Conservation (phyloP, 2,113 vertebrate genomes). For the Sinocyclocheilus rhinocerous region DNA sequence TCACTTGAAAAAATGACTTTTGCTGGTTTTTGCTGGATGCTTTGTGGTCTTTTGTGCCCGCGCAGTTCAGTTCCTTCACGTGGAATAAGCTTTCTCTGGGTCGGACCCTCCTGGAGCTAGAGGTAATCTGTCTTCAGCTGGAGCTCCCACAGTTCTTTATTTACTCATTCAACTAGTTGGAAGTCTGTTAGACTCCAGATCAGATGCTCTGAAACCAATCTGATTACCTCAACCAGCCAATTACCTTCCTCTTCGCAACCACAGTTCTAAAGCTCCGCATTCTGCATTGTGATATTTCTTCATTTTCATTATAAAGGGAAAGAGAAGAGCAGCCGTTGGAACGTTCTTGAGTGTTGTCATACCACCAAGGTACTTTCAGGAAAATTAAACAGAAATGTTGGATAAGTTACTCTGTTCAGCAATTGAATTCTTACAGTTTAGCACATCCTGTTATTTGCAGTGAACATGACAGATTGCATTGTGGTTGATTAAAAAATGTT, state of each 20-base stretch:
- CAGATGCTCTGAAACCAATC: slow-evolving; percentile 86
- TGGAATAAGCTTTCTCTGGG: slow-evolving; percentile 83
- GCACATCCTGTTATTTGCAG: neutral
- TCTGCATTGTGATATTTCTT: slow-evolving; percentile 7
- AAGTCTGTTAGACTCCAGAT: slow-evolving; percentile 86
- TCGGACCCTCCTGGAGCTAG: slow-evolving; percentile 69
- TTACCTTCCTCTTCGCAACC: slow-evolving; percentile 69
- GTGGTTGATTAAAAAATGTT: neutral
- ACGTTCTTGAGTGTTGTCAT: neutral
- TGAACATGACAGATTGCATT: neutral
- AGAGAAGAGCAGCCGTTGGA: neutral
- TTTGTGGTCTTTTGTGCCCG: slow-evolving; percentile 65
- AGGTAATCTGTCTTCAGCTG: slow-evolving; percentile 84
- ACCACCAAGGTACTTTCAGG: neutral
- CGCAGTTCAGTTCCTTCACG: slow-evolving; percentile 71
- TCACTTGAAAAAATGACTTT: slow-evolving; percentile 73
- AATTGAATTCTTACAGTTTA: neutral
- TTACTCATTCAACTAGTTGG: slow-evolving; percentile 86
- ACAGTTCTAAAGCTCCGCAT: neutral
- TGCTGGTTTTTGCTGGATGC: slow-evolving; percentile 67
- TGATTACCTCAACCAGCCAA: slow-evolving; percentile 83
- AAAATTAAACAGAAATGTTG: neutral
- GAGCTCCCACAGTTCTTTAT: slow-evolving; percentile 83
- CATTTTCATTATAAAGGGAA: slow-evolving; percentile 8
- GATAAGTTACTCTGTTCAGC: neutral